Evolutionary conservation across 2,797 vertebrate genomes (phyloP).

Genomic region (Parauchenoglanis punctatus): DNA sequence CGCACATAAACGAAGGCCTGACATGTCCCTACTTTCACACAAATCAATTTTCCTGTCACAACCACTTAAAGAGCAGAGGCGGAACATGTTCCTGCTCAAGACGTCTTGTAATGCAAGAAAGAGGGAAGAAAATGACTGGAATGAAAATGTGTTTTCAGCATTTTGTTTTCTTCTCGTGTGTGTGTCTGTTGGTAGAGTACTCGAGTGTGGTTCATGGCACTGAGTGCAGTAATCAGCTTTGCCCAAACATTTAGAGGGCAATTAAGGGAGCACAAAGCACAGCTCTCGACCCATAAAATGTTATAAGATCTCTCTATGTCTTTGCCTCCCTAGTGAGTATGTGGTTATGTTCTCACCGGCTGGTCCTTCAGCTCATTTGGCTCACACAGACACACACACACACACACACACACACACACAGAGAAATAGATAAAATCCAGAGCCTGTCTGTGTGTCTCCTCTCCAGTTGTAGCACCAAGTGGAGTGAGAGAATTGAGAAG

Average conservation of each 20-base stretch:
- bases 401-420: not conserved
- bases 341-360: constrained; percentile 10
- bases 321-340: constrained; percentile 5
- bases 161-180: not conserved
- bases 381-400: not conserved
- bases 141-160: constrained; percentile 31
- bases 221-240: constrained; percentile 34
- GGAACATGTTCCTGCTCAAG: constrained; percentile 21
- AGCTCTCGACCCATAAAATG: constrained; percentile 8
- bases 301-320: constrained; percentile 6
- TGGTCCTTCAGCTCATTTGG: constrained; percentile 12
- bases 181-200: not conserved
- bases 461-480: constrained; percentile 4
- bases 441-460: not conserved
- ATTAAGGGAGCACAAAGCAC: constrained; percentile 2
- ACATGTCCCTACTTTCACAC: constrained; percentile 33
- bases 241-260: constrained; percentile 30
- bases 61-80: constrained; percentile 18
- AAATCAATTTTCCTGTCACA: constrained; percentile 45
- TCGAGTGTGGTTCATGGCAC: not conserved
- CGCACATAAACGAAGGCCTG: not conserved
- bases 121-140: not conserved
- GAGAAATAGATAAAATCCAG: constrained; percentile 3
- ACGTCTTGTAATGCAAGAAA: not conserved
- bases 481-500: constrained; percentile 14